Conservation (phyloP, 2,888 invertebrate genomes). For the Atethmia centrago region DNA sequence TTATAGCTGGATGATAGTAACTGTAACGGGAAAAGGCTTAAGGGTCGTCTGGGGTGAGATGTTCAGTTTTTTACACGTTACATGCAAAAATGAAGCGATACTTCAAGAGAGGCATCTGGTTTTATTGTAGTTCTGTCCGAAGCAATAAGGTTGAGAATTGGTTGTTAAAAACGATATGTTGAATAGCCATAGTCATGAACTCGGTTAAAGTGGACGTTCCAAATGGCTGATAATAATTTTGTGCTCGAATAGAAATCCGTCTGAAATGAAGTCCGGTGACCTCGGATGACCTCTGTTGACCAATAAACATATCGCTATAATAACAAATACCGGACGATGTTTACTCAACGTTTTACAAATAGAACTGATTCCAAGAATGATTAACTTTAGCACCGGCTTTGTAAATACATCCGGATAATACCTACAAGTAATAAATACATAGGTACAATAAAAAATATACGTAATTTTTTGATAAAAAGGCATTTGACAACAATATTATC, state of each 20-base stretch:
- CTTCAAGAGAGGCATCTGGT: conserved; percentile 38
- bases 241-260: conserved; percentile 25
- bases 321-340: conserved; percentile 24
- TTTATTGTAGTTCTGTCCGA: conserved; percentile 44
- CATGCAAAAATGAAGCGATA: conserved; percentile 58
- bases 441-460: too few species aligned
- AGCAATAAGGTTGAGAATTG: conserved; percentile 32
- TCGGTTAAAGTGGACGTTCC: conserved; percentile 26
- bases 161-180: conserved; percentile 8
- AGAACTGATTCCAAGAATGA: not conserved
- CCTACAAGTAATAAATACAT: not conserved
- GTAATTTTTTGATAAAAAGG: too few species aligned
- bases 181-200: conserved; percentile 32
- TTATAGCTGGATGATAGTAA: conserved; percentile 66
- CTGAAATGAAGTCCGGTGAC: conserved; percentile 7
- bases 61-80: conserved; percentile 62
- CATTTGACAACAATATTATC: too few species aligned
- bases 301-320: conserved; percentile 15
- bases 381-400: not conserved
- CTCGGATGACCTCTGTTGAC: conserved; percentile 14
- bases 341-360: conserved; percentile 13
- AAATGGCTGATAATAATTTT: conserved; percentile 41
- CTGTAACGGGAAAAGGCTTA: conserved; percentile 70
- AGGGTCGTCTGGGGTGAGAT: conserved; percentile 68
- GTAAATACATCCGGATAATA: not conserved